Conservation (phyloP, 2,797 vertebrate species). For the Ctenopoma kingsleyae region DNA sequence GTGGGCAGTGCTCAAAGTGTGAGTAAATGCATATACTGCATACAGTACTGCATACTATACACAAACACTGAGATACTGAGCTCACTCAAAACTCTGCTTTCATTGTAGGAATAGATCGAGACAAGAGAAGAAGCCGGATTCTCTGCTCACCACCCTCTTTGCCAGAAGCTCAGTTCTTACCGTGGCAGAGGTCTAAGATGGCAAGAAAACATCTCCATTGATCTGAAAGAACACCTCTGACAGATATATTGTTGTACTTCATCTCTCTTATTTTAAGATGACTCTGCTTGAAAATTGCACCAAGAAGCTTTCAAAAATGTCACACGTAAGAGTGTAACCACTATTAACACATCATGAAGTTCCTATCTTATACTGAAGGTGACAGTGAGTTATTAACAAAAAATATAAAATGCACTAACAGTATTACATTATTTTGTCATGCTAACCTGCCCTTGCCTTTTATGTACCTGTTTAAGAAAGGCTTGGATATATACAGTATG, state of each 20-base stretch:
- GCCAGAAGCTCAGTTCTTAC: not conserved
- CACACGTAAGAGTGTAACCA: not conserved
- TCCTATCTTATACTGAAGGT: constrained; percentile 1
- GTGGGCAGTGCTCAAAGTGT: constrained; percentile 49
- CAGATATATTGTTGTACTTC: not conserved
- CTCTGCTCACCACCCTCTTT: constrained; percentile 35
- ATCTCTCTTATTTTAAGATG: not conserved
- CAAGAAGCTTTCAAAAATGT: not conserved
- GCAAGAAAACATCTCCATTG: not conserved
- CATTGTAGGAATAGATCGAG: constrained; percentile 32
- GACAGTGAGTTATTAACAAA: not conserved
- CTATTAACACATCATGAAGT: constrained; percentile 14
- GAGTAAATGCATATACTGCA: constrained; percentile 26
- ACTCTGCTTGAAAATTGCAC: constrained; percentile 1
- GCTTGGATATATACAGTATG: not conserved
- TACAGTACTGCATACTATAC: not conserved
- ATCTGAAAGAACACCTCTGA: not conserved
- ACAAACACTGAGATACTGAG: not conserved
- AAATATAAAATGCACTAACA: not conserved
- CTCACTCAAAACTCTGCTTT: constrained; percentile 6
- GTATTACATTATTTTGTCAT: constrained; percentile 13
- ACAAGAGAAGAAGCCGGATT: constrained; percentile 39
- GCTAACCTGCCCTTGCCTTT: not conserved
- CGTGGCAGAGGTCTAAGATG: constrained; percentile 2
- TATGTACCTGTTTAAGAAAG: constrained; percentile 8